Conservation (phyloP, 2,113 vertebrate species). For the Ivindomyrus marchei region DNA sequence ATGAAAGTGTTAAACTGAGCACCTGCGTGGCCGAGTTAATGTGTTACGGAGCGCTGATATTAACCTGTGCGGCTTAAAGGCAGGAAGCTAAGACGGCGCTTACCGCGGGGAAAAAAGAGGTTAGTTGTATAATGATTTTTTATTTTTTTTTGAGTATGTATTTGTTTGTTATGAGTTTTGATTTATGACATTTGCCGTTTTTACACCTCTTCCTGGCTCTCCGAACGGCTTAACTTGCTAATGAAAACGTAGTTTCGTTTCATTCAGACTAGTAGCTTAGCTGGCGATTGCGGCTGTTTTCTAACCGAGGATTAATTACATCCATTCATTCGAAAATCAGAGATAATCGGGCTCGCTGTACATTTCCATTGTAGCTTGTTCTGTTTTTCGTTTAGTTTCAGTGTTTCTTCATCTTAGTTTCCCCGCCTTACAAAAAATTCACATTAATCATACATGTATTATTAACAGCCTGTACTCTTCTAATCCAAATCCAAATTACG, state of each 20-base stretch:
- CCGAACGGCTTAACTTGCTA: neutral
- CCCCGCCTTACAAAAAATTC: neutral
- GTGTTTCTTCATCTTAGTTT: neutral
- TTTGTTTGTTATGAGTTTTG: neutral
- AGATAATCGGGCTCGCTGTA: neutral
- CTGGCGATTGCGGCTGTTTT: neutral
- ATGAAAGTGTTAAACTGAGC: constrained; percentile 26
- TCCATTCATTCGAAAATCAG: neutral
- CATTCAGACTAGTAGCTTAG: neutral
- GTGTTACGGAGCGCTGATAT: constrained; percentile 25
- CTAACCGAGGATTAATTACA: neutral
- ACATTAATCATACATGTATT: neutral
- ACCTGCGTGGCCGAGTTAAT: constrained; percentile 50
- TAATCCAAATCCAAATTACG: neutral
- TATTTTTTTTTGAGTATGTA: neutral
- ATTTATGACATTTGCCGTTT: neutral
- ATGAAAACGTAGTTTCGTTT: neutral
- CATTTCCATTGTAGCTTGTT: neutral
- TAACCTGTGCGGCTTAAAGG: constrained; percentile 1
- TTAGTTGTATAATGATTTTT: neutral
- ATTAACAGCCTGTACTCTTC: neutral
- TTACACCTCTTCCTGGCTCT: neutral
- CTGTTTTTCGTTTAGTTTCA: neutral
- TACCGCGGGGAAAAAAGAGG: neutral
- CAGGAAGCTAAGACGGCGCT: neutral